These are phyloP conservation scores for Therioaphis trifolii DNA, from an alignment of 2,888 invertebrate genomes.

Conservation along the genomic window DNA sequence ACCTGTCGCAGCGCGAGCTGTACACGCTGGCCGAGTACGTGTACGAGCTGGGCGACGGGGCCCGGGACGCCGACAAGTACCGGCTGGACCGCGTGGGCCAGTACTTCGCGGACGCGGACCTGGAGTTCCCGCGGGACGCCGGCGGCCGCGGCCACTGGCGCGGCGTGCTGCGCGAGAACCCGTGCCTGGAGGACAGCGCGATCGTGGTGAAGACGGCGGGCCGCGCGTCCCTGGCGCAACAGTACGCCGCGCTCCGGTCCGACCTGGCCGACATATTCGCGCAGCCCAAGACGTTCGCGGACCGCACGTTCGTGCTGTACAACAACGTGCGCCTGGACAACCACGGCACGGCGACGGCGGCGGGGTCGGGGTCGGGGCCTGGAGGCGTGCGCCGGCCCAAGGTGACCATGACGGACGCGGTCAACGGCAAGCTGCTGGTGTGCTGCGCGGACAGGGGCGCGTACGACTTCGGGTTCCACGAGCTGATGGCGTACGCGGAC, in stretches of 20 bases:
- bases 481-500: slow-evolving; percentile 54
- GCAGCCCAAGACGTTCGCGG: slow-evolving; percentile 66
- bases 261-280: slow-evolving; percentile 60
- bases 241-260: slow-evolving; percentile 77
- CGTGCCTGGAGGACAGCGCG: slow-evolving; percentile 77
- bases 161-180: slow-evolving; percentile 79
- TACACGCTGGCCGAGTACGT: slow-evolving; percentile 92
- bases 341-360: neutral
- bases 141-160: slow-evolving; percentile 85
- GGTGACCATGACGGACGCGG: slow-evolving; percentile 58
- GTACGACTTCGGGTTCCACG: slow-evolving; percentile 53
- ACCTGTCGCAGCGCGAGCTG: slow-evolving; percentile 88
- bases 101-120: slow-evolving; percentile 80
- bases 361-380: neutral
- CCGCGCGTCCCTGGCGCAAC: slow-evolving; percentile 83
- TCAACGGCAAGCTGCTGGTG: slow-evolving; percentile 62
- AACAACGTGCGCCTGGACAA: slow-evolving; percentile 27
- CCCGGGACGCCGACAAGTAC: slow-evolving; percentile 71
- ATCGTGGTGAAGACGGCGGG: slow-evolving; percentile 81
- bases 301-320: slow-evolving; percentile 53
- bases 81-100: slow-evolving; percentile 92
- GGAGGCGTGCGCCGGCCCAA: slow-evolving; percentile 2
- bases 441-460: slow-evolving; percentile 29
- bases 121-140: slow-evolving; percentile 78
- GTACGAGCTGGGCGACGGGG: slow-evolving; percentile 78